Evolutionary conservation across 2,888 invertebrate species (phyloP).

Genomic region (Orthosia cruda): DNA sequence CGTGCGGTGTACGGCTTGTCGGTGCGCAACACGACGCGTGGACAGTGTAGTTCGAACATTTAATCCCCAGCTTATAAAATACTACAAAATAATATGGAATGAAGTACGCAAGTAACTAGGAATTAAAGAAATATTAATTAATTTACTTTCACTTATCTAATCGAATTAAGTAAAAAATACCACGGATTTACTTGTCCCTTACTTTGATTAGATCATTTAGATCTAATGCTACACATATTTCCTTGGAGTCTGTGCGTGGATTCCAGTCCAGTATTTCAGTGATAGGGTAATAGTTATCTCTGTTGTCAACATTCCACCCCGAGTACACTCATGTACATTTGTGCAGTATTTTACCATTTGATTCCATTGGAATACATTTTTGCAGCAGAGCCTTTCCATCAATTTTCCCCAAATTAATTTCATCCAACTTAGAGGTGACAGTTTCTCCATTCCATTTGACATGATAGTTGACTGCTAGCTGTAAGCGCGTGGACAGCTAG

Average conservation of each 20-base stretch:
- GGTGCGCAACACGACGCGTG: too few species aligned
- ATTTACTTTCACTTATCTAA: constrained; percentile 89
- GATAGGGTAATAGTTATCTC: constrained; percentile 92
- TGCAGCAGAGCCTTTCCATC: constrained; percentile 93
- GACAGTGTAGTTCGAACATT: constrained; percentile 78
- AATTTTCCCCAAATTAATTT: constrained; percentile 94
- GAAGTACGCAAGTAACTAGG: constrained; percentile 89
- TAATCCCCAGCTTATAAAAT: constrained; percentile 89
- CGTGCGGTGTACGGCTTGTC: too few species aligned
- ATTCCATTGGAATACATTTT: constrained; percentile 93
- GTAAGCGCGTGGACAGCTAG: too few species aligned
- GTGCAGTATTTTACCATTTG: constrained; percentile 91
- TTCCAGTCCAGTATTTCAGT: constrained; percentile 91
- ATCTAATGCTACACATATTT: constrained; percentile 91
- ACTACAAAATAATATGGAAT: constrained; percentile 90
- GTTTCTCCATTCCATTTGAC: constrained; percentile 92
- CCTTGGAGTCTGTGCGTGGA: constrained; percentile 90
- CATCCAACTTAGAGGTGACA: constrained; percentile 89
- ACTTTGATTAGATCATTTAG: constrained; percentile 91
- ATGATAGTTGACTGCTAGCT: constrained; percentile 73
- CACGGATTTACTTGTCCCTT: constrained; percentile 89
- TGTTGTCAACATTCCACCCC: constrained; percentile 92
- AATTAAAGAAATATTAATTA: constrained; percentile 86
- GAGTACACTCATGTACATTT: constrained; percentile 93
- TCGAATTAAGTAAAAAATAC: constrained; percentile 85